Evolutionary conservation across 2,888 invertebrate genomes (phyloP).

Genomic region (Drosophila greeni): DNA sequence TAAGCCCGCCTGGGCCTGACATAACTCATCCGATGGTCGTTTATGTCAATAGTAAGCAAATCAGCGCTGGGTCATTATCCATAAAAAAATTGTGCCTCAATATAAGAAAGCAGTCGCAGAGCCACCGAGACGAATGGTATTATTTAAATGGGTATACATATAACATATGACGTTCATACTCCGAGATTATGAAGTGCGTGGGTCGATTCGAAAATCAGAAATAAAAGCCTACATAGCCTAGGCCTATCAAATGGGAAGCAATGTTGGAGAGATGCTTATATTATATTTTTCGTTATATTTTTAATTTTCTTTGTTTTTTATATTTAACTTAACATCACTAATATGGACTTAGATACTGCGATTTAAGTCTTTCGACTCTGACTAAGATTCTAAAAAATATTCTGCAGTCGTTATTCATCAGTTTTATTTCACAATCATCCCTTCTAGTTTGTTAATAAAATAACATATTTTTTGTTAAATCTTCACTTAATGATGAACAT

Average conservation of each 20-base stretch:
- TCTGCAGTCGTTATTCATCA: neutral
- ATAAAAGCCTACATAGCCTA: neutral
- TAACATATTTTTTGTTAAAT: neutral
- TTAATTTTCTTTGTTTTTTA: too few species aligned
- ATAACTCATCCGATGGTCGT: slow-evolving; percentile 65
- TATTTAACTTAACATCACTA: too few species aligned
- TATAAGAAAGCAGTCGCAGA: slow-evolving; percentile 45
- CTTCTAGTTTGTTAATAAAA: too few species aligned
- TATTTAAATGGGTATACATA: slow-evolving; percentile 65
- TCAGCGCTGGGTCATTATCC: slow-evolving; percentile 55
- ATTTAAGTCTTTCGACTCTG: too few species aligned
- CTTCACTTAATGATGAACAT: neutral
- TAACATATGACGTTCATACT: slow-evolving; percentile 29
- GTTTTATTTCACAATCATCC: neutral
- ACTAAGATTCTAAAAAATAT: too few species aligned
- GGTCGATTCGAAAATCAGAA: slow-evolving; percentile 11
- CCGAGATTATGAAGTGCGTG: slow-evolving; percentile 17
- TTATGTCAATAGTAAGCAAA: slow-evolving; percentile 73
- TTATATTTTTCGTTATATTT: too few species aligned
- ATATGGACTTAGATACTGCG: too few species aligned
- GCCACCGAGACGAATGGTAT: slow-evolving; percentile 68
- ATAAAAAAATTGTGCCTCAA: slow-evolving; percentile 35
- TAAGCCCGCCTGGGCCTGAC: slow-evolving; percentile 55
- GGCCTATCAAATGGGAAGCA: neutral
- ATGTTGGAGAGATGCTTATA: neutral